A percentile compares a stretch with the other conserved stretches of the same genome.
Evolutionary conservation across 2,797 vertebrate genomes (phyloP).

Genomic region (Schizopygopsis pylzovi): DNA sequence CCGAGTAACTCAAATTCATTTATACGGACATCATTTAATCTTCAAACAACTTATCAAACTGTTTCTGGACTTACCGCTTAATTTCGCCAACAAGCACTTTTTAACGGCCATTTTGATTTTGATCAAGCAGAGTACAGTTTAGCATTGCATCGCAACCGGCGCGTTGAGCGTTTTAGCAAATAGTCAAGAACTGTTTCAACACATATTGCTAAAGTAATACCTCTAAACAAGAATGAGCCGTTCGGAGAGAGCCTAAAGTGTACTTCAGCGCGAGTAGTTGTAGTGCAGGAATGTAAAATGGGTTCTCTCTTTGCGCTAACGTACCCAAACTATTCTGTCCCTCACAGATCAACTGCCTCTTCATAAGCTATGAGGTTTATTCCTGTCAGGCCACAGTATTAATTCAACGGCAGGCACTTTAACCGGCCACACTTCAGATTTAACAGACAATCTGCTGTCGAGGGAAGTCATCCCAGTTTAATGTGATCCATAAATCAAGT

Average conservation of each 20-base stretch:
- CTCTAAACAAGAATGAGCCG: conserved; percentile 60
- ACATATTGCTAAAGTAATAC: conserved; percentile 42
- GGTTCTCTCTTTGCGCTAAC: conserved; percentile 15
- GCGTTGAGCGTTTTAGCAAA: neutral
- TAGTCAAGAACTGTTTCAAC: conserved; percentile 24
- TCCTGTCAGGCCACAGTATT: conserved; percentile 60
- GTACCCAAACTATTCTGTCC: conserved; percentile 26
- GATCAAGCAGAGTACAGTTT: conserved; percentile 9
- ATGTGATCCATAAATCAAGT: neutral
- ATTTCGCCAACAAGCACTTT: conserved; percentile 45
- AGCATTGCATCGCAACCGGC: neutral
- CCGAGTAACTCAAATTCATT: conserved; percentile 37
- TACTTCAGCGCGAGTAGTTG: conserved; percentile 42
- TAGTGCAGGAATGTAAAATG: conserved; percentile 39
- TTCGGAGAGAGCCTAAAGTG: conserved; percentile 56
- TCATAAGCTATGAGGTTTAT: conserved; percentile 51
- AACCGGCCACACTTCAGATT: neutral
- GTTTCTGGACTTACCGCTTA: conserved; percentile 12
- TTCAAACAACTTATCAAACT: neutral
- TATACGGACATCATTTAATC: conserved; percentile 7
- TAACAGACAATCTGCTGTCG: conserved; percentile 15
- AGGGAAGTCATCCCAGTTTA: conserved; percentile 17
- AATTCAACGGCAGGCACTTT: conserved; percentile 39
- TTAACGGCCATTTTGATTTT: conserved; percentile 14
- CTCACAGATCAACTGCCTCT: conserved; percentile 41